Base-by-base conservation (phyloP, 2,113 vertebrate genomes). In the Hemicordylus capensis region DNA sequence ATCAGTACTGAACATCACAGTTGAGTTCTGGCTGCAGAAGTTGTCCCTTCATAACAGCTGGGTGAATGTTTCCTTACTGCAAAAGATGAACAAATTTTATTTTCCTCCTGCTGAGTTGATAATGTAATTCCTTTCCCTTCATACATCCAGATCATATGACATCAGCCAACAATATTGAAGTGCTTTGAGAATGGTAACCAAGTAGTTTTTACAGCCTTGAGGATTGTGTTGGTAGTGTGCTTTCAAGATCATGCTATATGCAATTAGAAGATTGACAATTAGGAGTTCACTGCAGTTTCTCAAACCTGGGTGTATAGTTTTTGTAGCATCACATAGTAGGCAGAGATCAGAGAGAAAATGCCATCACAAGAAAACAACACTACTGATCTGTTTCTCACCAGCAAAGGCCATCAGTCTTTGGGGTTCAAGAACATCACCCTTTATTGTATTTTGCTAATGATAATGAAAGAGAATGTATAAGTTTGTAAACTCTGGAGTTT, bases 71-170 rank as follows among this genome's bases (percentile, higher is more conserved):
- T 77, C 37, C 51, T 42, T 77, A 20, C 72, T 39, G 58, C 39
- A 81, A 79, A 75, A 58, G 85, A 80, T 89, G 80, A 76, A 89
- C 89, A 86, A 24, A 88, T 73, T 69, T 76, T 39, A 59, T 76
- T 85, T 54, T 83, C 90, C 81, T 87, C 34, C 37, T 86, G 28
- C 37, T 54, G 54, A 37, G 6, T 26, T 80, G 44, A 22, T 37
- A n/a, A n/a, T n/a, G n/a, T n/a, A n/a, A n/a, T n/a, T n/a, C n/a
- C 11, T 26, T 37, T 24, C 19, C 64, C 9, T 54, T 67, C n/a
- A 54, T 26, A 51, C 46, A 80, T 6, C 46, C 66, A 67, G n/a
- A 66, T 26, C 39, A 4, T 17, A 80, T 75, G 42, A 84, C 78
- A 28, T 14, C 4, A 86, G 61, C 56, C 75, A 91, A 74, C 31